Evolutionary conservation across 2,113 vertebrate genomes (phyloP).

Genomic region (Actinemys pallida): DNA sequence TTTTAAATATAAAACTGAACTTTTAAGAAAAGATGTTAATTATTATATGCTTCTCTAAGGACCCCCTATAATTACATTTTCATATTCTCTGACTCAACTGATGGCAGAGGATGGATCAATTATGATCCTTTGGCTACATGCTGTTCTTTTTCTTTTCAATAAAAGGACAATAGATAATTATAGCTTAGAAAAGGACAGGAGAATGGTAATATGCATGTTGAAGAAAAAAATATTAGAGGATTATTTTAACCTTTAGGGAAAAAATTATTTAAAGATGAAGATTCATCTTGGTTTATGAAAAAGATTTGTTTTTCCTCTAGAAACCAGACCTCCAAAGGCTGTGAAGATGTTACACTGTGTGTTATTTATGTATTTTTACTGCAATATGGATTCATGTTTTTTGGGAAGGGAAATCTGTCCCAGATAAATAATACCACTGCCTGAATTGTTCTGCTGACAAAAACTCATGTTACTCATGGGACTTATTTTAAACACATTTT

Average conservation of each 20-base stretch:
- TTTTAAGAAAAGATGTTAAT: background rate
- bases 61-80: conserved; percentile 60
- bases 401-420: background rate
- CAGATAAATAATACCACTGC: background rate
- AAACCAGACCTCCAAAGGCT: background rate
- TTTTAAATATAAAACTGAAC: background rate
- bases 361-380: background rate
- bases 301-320: background rate
- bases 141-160: conserved; percentile 48
- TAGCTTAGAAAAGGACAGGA: conserved; percentile 47
- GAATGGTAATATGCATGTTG: conserved; percentile 1
- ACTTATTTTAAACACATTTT: background rate
- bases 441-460: background rate
- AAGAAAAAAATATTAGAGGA: background rate
- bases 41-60: conserved; percentile 14
- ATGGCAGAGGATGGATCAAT: conserved; percentile 47
- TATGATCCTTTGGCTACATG: conserved; percentile 62
- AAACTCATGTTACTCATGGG: background rate
- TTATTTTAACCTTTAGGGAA: conserved; percentile 6
- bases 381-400: background rate
- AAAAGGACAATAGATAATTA: conserved; percentile 63
- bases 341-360: background rate
- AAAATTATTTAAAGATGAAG: background rate
- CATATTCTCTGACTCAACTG: conserved; percentile 51
- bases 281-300: background rate